Evolutionary conservation across 2,113 vertebrate genomes (phyloP).

Genomic region (Hyaena hyaena): DNA sequence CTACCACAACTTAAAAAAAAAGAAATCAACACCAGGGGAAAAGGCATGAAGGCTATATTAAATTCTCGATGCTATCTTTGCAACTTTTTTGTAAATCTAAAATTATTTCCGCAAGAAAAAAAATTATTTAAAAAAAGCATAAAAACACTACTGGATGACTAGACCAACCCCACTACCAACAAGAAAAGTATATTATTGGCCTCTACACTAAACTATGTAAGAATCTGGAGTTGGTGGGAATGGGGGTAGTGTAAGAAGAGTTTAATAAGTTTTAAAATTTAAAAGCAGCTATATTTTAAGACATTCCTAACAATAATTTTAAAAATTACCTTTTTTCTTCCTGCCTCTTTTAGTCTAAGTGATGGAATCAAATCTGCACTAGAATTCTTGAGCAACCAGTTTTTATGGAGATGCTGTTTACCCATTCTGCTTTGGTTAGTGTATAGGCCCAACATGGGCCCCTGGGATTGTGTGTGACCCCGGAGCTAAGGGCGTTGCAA

Average conservation of each 20-base stretch:
- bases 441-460: accelerated
- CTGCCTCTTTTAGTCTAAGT: not conserved
- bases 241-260: not conserved
- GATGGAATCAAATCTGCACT: not conserved
- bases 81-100: not conserved
- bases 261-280: not conserved
- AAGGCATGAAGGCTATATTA: not conserved
- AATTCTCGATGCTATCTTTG: not conserved
- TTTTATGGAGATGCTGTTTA: not conserved
- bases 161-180: not conserved
- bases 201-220: not conserved
- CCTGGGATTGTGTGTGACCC: not conserved
- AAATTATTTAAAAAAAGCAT: not conserved
- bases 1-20: not conserved
- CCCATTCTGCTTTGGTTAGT: accelerated
- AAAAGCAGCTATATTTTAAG: not conserved
- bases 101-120: not conserved
- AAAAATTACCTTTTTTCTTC: not conserved
- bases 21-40: not conserved
- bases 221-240: too few relatives aligned
- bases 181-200: not conserved
- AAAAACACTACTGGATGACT: not conserved
- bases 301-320: not conserved
- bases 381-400: not conserved
- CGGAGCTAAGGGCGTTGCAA: not conserved